Conservation (phyloP, 2,113 vertebrate genomes). For the Limnothrissa miodon region DNA sequence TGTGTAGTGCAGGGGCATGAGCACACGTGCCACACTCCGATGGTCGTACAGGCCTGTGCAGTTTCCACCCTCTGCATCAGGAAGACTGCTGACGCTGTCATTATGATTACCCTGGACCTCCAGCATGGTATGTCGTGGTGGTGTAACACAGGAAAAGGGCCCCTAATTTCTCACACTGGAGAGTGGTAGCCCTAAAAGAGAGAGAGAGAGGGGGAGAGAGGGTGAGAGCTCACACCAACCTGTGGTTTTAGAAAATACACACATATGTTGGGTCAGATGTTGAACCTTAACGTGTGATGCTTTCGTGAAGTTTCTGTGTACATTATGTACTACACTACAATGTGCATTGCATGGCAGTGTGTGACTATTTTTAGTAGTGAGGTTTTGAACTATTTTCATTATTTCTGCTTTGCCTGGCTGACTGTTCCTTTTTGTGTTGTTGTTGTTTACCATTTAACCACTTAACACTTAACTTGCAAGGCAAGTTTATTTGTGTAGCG, state of each 20-base stretch:
- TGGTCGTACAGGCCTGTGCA: constrained; percentile 82
- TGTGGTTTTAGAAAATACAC: not conserved
- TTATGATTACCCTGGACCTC: not conserved
- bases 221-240: not conserved
- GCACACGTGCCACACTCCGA: constrained; percentile 70
- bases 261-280: not conserved
- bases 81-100: constrained; percentile 14
- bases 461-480: no score
- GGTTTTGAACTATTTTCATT: no score
- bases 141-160: constrained; percentile 6
- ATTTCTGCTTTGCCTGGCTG: not conserved
- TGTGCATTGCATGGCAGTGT: no score
- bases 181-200: not conserved
- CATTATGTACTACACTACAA: not conserved
- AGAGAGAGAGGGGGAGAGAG: not conserved
- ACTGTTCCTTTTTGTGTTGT: not conserved
- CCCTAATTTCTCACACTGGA: constrained; percentile 19
- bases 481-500: no score
- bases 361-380: no score
- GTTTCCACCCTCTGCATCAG: constrained; percentile 29
- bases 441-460: not conserved
- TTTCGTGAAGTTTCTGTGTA: not conserved
- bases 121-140: not conserved
- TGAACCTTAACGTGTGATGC: not conserved
- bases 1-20: constrained; percentile 83